Base-by-base conservation (phyloP, 2,797 vertebrate species). In the Sciurus carolinensis region DNA sequence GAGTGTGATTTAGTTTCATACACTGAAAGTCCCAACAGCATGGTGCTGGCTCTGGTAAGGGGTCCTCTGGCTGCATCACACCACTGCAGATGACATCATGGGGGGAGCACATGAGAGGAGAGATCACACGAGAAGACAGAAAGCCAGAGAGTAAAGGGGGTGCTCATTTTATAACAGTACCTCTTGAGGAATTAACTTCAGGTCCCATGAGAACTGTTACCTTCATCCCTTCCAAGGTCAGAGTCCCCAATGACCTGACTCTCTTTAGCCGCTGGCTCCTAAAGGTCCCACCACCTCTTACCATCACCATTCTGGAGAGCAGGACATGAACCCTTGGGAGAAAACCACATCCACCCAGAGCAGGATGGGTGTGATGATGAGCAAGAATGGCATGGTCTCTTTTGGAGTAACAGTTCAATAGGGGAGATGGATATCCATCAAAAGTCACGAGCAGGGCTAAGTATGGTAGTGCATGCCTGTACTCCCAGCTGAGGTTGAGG, bases 341-440 rank as follows among this genome's bases (percentile, higher is more conserved):
- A 30, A 28, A 47, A 69, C 30, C 39, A 47, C 66, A 22, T 5
- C 52, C 15, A 54, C 30, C 30, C 50, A 28, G 10, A 17, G 14
- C 22, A 62, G 77, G 15, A 20, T 17, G 26, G 79, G 2, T 7
- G 44, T 52, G 36, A 28, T 13, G 1, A 1, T 33, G 50, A n/a
- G 3, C 62, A 33, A n/a, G 50, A 26, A 64, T 10, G 5, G 9
- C 6, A 7, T 0, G 1, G 33, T 9, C 50, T 4, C 36, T 47
- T 50, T 14, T 57, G 33, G 66, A 14, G 20, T 26, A 18, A 33
- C 33, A 39, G 73, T 42, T 4, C 15, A 52, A 30, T 47, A 39
- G 18, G 47, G 22, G 26, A 52, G 10, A 2, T 1, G 36, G 71
- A 20, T 15, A 2, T 50, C 39, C 5, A 0, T 69, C 71, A 3